Percentiles rank a stretch among this genome's conserved stretches.
Evolutionary conservation across 2,113 vertebrate genomes (phyloP).

Genomic region (Hypanus sabinus): DNA sequence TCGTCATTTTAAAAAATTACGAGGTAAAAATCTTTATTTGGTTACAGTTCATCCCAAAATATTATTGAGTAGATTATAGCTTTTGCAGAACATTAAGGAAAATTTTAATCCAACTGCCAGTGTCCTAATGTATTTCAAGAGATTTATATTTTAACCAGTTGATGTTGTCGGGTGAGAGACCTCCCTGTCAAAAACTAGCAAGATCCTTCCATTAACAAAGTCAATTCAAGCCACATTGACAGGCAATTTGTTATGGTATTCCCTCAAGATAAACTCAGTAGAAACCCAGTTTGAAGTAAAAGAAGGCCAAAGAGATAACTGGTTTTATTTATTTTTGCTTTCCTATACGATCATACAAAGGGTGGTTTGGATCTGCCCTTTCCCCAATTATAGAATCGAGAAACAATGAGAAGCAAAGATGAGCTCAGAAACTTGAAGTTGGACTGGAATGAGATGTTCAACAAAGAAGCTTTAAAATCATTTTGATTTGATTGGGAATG

Average conservation of each 20-base stretch:
- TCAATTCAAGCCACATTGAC: background rate
- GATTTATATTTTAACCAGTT: background rate
- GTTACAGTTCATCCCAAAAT: background rate
- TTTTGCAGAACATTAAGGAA: background rate
- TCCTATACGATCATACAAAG: background rate
- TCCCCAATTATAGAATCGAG: background rate
- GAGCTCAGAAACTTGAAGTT: no score
- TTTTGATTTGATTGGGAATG: no score
- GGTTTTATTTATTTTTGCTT: background rate
- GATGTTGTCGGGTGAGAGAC: background rate
- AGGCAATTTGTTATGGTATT: background rate
- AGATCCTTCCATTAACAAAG: background rate
- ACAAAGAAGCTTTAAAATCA: no score
- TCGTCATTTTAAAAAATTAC: background rate
- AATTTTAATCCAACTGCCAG: background rate
- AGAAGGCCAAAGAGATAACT: background rate
- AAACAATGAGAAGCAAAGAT: no score
- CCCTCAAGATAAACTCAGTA: background rate
- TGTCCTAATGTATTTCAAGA: background rate
- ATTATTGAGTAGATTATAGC: background rate
- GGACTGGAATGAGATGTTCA: no score
- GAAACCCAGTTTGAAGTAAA: background rate
- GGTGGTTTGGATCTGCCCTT: background rate
- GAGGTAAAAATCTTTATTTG: background rate
- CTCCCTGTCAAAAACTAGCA: background rate